Conservation (phyloP, 2,797 vertebrate species). For the Tangara arthus region DNA sequence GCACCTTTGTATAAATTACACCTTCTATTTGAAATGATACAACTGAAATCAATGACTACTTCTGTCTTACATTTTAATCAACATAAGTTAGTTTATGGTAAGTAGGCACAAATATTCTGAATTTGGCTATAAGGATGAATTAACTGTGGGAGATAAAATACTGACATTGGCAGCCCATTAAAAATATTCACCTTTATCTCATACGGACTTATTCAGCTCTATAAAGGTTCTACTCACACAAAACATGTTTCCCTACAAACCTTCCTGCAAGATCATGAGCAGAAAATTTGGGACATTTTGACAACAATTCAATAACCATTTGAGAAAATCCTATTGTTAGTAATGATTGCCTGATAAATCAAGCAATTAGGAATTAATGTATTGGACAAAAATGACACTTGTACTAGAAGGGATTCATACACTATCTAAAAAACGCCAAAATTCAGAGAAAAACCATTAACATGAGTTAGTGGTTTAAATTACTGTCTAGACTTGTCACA, state of each 20-base stretch:
- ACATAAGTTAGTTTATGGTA: neutral
- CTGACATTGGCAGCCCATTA: neutral
- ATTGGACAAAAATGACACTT: neutral
- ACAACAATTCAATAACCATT: slow-evolving; percentile 26
- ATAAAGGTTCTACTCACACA: neutral
- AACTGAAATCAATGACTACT: neutral
- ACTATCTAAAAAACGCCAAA: neutral
- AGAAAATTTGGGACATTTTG: neutral
- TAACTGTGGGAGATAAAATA: neutral
- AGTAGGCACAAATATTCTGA: neutral
- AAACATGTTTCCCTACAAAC: neutral
- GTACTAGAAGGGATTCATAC: neutral
- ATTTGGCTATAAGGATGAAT: neutral
- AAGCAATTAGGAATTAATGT: slow-evolving; percentile 11
- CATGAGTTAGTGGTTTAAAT: neutral
- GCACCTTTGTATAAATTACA: neutral
- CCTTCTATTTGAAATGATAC: neutral
- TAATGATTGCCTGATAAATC: neutral
- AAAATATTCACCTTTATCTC: neutral
- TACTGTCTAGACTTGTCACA: neutral
- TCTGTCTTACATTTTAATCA: neutral
- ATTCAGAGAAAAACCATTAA: neutral
- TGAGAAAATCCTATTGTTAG: slow-evolving; percentile 2
- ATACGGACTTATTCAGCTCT: neutral
- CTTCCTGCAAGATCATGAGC: neutral